phyloP scores from a whole-genome alignment of 2,888 invertebrate species.

The Cryptocephalus primarius region DNA sequence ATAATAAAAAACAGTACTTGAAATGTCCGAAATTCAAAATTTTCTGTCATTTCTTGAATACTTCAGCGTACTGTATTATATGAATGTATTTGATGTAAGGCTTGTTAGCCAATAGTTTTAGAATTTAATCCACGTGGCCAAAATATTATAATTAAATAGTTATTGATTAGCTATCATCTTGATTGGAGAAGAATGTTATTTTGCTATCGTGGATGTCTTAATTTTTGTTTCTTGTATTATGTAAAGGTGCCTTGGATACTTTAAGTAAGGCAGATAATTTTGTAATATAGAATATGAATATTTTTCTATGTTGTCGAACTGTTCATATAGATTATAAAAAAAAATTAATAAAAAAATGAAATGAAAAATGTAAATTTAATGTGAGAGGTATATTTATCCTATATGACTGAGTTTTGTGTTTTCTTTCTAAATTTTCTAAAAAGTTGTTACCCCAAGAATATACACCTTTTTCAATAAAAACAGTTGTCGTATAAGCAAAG shows the following conservation, averaged over 20 bases:
- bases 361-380: constrained; percentile 26
- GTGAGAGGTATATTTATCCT: constrained; percentile 33
- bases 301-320: constrained; percentile 56
- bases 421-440: constrained; percentile 26
- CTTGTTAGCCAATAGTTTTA: constrained; percentile 35
- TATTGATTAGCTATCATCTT: constrained; percentile 16
- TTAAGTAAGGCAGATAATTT: constrained; percentile 58
- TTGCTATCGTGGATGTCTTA: constrained; percentile 25
- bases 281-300: constrained; percentile 57
- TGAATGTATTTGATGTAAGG: constrained; percentile 37
- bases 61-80: constrained; percentile 14
- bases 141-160: constrained; percentile 22
- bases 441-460: constrained; percentile 29
- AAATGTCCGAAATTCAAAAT: not conserved
- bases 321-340: constrained; percentile 31
- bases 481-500: constrained; percentile 15
- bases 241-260: constrained; percentile 42
- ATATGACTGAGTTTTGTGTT: constrained; percentile 30
- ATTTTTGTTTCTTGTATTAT: constrained; percentile 24
- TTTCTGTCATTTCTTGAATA: constrained; percentile 1
- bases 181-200: constrained; percentile 7
- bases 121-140: constrained; percentile 35
- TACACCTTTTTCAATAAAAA: constrained; percentile 29
- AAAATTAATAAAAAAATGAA: not conserved
- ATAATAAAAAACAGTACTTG: too few relatives aligned